These are phyloP conservation scores for Antigone vipio DNA, from an alignment of 2,113 vertebrate genomes.

Conservation along the genomic window DNA sequence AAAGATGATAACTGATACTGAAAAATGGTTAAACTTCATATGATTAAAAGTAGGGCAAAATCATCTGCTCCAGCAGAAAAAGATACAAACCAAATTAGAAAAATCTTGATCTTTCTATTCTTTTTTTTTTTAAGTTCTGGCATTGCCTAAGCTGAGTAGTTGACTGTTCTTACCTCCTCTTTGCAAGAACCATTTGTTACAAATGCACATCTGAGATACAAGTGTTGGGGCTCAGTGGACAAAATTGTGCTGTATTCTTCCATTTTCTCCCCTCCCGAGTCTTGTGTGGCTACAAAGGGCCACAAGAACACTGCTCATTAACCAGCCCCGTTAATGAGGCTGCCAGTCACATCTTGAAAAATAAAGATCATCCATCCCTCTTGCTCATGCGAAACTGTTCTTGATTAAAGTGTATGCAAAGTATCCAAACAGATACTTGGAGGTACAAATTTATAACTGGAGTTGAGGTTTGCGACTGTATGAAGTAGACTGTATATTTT, in stretches of 20 bases:
- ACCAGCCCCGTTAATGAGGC: not conserved
- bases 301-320: not conserved
- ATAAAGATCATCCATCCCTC: not conserved
- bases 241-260: not conserved
- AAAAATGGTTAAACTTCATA: not conserved
- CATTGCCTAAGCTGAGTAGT: not conserved
- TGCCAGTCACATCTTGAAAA: not conserved
- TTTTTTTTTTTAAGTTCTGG: not conserved
- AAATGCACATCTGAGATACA: not conserved
- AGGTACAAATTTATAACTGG: not conserved
- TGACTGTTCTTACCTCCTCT: not conserved
- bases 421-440: rapidly evolving
- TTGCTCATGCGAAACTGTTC: not conserved
- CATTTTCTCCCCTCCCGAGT: not conserved
- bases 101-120: not conserved
- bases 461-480: not conserved
- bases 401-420: not conserved
- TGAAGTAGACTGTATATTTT: not conserved
- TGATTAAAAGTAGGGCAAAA: not conserved
- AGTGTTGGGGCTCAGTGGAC: not conserved
- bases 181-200: not conserved
- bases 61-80: not conserved
- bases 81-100: not conserved
- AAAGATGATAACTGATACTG: not conserved
- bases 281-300: not conserved